These are phyloP conservation scores for Lithophane leautieri DNA, from an alignment of 2,888 invertebrate species.

Conservation along the genomic window DNA sequence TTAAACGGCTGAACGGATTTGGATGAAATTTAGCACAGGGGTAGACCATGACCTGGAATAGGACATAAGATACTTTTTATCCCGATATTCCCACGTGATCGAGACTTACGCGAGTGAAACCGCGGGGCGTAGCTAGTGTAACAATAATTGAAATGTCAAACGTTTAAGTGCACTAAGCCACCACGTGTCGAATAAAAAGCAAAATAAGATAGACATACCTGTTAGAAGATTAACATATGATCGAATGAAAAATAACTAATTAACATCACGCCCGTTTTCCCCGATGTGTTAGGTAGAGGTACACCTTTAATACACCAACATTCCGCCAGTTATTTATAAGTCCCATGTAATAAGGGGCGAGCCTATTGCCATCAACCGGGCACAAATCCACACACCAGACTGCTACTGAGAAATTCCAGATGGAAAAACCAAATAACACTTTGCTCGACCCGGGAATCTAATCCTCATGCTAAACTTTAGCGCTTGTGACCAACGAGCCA, in stretches of 20 bases:
- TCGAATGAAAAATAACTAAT: background rate
- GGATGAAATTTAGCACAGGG: too few species aligned
- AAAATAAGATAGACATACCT: background rate
- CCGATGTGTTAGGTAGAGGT: background rate
- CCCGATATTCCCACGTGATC: too few species aligned
- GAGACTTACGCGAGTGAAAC: too few species aligned
- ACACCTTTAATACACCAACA: background rate
- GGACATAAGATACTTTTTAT: too few species aligned
- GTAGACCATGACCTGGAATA: too few species aligned
- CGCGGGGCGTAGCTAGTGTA: too few species aligned
- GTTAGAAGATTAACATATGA: background rate
- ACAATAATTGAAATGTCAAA: slow-evolving; percentile 18
- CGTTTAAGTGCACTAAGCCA: background rate
- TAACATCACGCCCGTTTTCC: background rate
- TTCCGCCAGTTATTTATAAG: background rate
- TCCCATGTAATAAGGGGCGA: background rate
- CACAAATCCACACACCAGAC: background rate
- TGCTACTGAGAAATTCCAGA: background rate
- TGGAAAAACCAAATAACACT: background rate
- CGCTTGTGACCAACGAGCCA: background rate
- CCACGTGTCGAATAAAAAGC: background rate
- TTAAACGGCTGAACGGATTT: too few species aligned
- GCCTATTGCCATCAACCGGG: background rate
- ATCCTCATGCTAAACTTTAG: background rate
- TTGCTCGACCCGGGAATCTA: background rate